A percentile compares a stretch with the other conserved stretches of the same genome.
Conservation (phyloP, 2,113 vertebrate species). For the Axis porcinus region DNA sequence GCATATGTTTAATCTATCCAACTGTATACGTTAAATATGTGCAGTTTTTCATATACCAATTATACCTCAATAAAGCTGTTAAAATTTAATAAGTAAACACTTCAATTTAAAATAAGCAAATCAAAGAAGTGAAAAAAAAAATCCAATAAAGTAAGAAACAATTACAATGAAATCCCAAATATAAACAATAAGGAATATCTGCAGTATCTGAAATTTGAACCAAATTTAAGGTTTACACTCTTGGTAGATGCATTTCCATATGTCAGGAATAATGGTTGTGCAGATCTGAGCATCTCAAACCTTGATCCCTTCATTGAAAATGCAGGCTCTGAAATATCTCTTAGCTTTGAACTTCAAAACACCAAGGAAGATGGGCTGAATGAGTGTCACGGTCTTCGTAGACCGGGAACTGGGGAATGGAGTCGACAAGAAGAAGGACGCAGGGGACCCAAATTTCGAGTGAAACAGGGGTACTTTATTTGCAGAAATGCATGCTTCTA, state of each 20-base stretch:
- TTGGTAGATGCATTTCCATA: background rate
- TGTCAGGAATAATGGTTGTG: background rate
- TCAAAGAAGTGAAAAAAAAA: background rate
- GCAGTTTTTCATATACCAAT: background rate
- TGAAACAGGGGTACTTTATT: too few species aligned
- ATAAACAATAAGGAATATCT: background rate
- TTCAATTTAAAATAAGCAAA: background rate
- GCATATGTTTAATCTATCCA: background rate
- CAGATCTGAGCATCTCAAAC: background rate
- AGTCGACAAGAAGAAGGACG: too few species aligned
- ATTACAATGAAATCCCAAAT: too few species aligned
- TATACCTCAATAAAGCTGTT: background rate
- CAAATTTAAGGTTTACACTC: background rate
- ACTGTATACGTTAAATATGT: background rate
- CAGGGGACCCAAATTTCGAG: too few species aligned
- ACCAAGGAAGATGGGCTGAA: background rate
- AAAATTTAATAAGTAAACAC: background rate
- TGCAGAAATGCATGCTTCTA: too few species aligned
- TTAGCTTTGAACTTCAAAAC: background rate
- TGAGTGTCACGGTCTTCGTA: background rate
- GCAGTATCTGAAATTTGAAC: background rate
- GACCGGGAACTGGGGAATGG: too few species aligned
- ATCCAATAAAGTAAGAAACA: background rate
- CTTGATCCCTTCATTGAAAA: background rate
- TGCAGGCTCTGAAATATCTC: background rate